Base-by-base conservation (phyloP, 2,888 invertebrate genomes). In the Diachrysia chrysitis region DNA sequence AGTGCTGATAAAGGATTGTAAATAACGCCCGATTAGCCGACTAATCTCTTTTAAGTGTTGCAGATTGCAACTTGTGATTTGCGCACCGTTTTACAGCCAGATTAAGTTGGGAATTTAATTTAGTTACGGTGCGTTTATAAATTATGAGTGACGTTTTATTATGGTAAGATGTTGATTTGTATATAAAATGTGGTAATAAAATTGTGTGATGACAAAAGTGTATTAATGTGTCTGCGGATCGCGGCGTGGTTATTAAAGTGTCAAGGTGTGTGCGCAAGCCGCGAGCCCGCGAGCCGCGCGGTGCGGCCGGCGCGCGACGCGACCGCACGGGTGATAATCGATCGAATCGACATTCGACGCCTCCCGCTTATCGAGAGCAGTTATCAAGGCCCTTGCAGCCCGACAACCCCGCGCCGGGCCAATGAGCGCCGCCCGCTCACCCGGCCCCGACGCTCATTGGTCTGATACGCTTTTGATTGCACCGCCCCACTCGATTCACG, bases 381-480 rank as follows among this genome's bases (percentile, higher is more conserved):
- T 92, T 94, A 51, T 94, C 94, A 94, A 94, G 92, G 92, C 92
- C 94, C 91, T 93, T 91, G 85, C 86, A 86, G 85, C 89, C 87
- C 88, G 90, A 88, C 91, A 90, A 91, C 93, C 94, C 93, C 83
- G 89, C 89, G 73, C 70, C 81, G 81, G 85, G 85, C 95, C 95
- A 95, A 95, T 95, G 79, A 82, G 87, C 84, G 83, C 75, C 86
- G 82, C 75, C 86, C 86, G 80, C 83, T 84, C 82, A 77, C 73
- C 79, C 81, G 80, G 73, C 88, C 85, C 81, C 86, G 79, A 81
- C 90, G 85, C 91, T 84, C 87, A 95, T 95, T 95, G 94, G 94
- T 84, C 88, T 91, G 92, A 93, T 93, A 90, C 91, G 92, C 89
- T 90, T 95, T 95, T 95, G 95, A 95, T 94, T 93, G 94, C 94